phyloP scores from a whole-genome alignment of 2,888 invertebrate species.

The Celastrina argiolus region DNA sequence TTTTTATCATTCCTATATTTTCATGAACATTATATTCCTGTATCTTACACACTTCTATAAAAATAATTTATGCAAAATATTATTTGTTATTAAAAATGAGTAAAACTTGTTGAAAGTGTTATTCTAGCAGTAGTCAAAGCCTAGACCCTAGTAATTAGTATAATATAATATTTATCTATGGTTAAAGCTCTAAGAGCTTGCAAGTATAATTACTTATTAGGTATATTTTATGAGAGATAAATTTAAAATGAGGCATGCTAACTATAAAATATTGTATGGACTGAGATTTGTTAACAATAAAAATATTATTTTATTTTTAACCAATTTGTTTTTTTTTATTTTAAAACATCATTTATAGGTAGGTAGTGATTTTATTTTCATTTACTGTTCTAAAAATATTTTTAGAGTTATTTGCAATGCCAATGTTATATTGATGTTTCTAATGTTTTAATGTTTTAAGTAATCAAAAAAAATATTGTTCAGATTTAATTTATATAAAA shows the following conservation, averaged over 20 bases:
- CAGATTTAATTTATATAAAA: too few species aligned
- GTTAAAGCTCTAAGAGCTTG: neutral
- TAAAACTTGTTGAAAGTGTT: neutral
- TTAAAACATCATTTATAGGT: too few species aligned
- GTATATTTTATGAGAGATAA: neutral
- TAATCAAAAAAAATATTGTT: too few species aligned
- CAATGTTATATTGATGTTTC: too few species aligned
- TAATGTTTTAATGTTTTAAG: too few species aligned
- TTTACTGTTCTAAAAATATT: too few species aligned
- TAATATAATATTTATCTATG: neutral
- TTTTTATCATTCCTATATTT: neutral
- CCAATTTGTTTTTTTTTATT: neutral
- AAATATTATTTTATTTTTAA: conserved; percentile 22
- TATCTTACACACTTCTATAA: neutral
- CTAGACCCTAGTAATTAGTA: too few species aligned
- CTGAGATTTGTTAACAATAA: conserved; percentile 30
- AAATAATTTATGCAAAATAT: neutral
- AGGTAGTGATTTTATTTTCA: too few species aligned
- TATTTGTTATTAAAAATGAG: neutral
- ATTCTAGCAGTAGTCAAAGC: neutral
- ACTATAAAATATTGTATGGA: conserved; percentile 15
- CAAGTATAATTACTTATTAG: neutral
- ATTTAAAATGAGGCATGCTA: conserved; percentile 22
- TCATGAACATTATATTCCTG: too few species aligned
- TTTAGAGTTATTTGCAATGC: too few species aligned